Evolutionary conservation across 2,888 invertebrate species (phyloP).

Genomic region (Cybosia mesomella): DNA sequence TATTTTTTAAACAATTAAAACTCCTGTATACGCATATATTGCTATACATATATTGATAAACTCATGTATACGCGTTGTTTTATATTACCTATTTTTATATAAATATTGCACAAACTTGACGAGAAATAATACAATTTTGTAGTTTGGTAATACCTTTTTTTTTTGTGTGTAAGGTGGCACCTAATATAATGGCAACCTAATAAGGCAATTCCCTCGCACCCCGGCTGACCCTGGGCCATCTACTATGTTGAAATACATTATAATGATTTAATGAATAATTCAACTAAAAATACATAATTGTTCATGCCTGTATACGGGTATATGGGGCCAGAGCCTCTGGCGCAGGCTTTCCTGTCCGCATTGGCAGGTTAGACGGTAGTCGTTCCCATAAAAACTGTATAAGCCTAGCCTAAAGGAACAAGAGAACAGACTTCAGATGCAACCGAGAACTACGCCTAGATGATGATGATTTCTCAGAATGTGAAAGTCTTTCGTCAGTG

Average conservation of each 20-base stretch:
- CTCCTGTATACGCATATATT: neutral
- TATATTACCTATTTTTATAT: neutral
- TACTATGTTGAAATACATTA: neutral
- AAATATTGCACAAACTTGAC: neutral
- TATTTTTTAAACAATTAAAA: constrained; percentile 23
- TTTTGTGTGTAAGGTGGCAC: too few species aligned
- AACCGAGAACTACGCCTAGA: neutral
- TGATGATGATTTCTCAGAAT: too few species aligned
- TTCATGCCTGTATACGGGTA: neutral
- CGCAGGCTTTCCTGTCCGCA: neutral
- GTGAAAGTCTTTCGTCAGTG: too few species aligned
- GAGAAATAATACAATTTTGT: neutral
- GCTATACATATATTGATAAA: too few species aligned
- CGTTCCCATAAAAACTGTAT: neutral
- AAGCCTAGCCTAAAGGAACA: neutral
- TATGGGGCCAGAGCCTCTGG: neutral
- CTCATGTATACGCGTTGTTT: neutral
- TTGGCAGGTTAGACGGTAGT: neutral
- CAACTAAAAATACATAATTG: neutral
- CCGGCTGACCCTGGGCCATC: too few species aligned
- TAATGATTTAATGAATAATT: neutral
- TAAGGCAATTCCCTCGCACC: too few species aligned
- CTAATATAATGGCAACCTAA: too few species aligned
- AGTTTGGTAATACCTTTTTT: too few species aligned
- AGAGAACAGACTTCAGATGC: neutral